These are phyloP conservation scores for Sinocyclocheilus anshuiensis DNA, from an alignment of 2,113 vertebrate genomes.

Conservation along the genomic window DNA sequence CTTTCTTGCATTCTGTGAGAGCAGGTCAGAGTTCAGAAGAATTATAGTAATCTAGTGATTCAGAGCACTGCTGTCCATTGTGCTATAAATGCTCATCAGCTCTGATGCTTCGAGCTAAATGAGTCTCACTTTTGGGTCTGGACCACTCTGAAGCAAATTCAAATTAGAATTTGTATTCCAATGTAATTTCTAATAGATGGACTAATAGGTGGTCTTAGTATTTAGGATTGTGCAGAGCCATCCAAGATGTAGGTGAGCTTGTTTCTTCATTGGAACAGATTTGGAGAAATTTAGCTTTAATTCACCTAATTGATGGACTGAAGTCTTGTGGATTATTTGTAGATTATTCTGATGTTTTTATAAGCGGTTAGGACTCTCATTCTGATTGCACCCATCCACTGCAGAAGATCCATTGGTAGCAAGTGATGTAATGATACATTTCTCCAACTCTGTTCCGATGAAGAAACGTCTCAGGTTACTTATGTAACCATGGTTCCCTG, in stretches of 20 bases:
- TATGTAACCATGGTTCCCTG: too few relatives aligned
- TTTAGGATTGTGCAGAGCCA: background rate
- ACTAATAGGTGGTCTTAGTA: background rate
- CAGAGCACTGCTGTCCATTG: slow-evolving; percentile 42
- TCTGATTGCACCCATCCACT: too few relatives aligned
- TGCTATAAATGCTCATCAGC: slow-evolving; percentile 18
- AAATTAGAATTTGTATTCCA: background rate
- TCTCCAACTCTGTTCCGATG: too few relatives aligned
- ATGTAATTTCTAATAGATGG: background rate
- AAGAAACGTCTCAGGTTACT: too few relatives aligned
- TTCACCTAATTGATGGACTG: too few relatives aligned
- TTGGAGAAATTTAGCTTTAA: too few relatives aligned
- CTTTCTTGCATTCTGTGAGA: slow-evolving; percentile 68
- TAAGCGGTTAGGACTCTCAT: too few relatives aligned
- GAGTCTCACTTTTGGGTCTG: background rate
- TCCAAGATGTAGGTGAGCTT: background rate
- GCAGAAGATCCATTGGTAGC: too few relatives aligned
- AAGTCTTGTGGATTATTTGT: too few relatives aligned
- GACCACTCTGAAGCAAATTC: background rate
- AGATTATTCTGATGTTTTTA: too few relatives aligned
- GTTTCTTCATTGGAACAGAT: too few relatives aligned
- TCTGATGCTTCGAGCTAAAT: background rate
- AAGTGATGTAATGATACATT: too few relatives aligned
- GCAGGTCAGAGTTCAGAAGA: slow-evolving; percentile 70
- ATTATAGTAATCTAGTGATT: slow-evolving; percentile 69